phyloP scores from a whole-genome alignment of 2,113 vertebrate species.

The Podiceps cristatus region DNA sequence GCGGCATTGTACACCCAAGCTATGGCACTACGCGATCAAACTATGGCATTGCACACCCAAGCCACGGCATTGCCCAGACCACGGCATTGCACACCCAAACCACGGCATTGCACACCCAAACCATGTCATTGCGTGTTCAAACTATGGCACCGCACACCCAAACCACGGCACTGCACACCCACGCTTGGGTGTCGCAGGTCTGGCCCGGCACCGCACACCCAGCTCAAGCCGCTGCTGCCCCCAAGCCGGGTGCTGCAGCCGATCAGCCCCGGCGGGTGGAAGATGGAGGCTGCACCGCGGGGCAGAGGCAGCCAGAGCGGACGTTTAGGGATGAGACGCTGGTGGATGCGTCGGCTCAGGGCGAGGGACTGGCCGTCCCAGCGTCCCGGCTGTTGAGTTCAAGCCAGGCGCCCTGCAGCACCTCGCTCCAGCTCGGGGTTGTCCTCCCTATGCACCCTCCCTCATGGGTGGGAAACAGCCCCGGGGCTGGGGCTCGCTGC shows the following conservation, averaged over 20 bases:
- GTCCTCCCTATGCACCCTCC: not conserved
- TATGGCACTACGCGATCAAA: accelerated
- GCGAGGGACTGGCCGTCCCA: accelerated
- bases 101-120: too few species aligned
- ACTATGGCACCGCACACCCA: accelerated
- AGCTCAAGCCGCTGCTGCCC: not conserved
- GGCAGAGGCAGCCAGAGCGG: not conserved
- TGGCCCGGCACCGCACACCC: accelerated
- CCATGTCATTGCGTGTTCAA: accelerated
- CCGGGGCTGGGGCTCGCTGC: not conserved
- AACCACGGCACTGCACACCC: too few species aligned
- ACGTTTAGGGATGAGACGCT: accelerated
- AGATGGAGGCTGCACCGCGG: accelerated
- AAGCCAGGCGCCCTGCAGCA: not conserved
- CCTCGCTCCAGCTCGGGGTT: not conserved
- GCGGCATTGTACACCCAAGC: accelerated
- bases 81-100: accelerated
- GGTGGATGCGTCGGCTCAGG: not conserved
- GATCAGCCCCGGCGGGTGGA: not conserved
- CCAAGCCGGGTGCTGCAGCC: not conserved
- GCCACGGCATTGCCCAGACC: too few species aligned
- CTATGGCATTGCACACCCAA: accelerated
- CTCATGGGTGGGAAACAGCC: accelerated
- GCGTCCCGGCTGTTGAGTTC: not conserved
- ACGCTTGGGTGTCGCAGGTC: not conserved